Evolutionary conservation across 1,140 invertebrate genomes (phyloP).

Genomic region (Drosophila carrolli): DNA sequence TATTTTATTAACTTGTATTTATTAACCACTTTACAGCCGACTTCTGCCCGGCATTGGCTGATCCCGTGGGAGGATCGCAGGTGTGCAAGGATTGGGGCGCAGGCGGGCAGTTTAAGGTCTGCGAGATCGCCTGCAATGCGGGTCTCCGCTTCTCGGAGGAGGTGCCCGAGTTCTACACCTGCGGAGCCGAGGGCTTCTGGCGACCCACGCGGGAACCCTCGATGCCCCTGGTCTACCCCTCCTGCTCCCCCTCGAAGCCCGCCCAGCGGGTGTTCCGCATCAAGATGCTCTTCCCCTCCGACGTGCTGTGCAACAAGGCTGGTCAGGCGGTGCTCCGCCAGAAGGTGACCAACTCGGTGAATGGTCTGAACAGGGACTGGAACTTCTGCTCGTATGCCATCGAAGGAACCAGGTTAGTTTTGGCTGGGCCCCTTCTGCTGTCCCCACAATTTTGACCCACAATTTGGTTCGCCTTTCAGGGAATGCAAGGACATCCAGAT

Average conservation of each 20-base stretch:
- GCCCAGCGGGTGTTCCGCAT: constrained; percentile 97
- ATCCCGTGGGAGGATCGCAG: constrained; percentile 95
- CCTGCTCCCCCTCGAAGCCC: constrained; percentile 93
- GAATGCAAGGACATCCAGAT: constrained; percentile 95
- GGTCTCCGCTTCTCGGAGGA: constrained; percentile 95
- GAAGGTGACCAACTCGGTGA: constrained; percentile 94
- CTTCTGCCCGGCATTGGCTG: constrained; percentile 94
- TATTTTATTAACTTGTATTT: too few species aligned
- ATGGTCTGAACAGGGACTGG: constrained; percentile 95
- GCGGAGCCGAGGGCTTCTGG: constrained; percentile 98
- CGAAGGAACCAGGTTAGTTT: constrained; percentile 85
- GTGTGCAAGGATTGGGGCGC: constrained; percentile 98
- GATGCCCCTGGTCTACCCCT: constrained; percentile 93
- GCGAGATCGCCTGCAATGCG: constrained; percentile 94
- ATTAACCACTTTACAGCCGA: constrained; percentile 88
- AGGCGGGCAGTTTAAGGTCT: constrained; percentile 95
- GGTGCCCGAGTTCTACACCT: constrained; percentile 97
- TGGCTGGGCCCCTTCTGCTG: accelerated
- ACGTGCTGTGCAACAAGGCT: constrained; percentile 96
- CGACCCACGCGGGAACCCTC: constrained; percentile 92
- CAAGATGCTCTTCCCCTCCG: constrained; percentile 96
- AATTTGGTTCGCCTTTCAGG: constrained; percentile 81
- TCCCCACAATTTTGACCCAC: background rate
- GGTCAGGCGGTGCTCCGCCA: constrained; percentile 95
- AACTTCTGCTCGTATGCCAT: constrained; percentile 96